These are phyloP conservation scores for Sarcophaga carnaria DNA, from an alignment of 2,888 invertebrate genomes.

Conservation along the genomic window DNA sequence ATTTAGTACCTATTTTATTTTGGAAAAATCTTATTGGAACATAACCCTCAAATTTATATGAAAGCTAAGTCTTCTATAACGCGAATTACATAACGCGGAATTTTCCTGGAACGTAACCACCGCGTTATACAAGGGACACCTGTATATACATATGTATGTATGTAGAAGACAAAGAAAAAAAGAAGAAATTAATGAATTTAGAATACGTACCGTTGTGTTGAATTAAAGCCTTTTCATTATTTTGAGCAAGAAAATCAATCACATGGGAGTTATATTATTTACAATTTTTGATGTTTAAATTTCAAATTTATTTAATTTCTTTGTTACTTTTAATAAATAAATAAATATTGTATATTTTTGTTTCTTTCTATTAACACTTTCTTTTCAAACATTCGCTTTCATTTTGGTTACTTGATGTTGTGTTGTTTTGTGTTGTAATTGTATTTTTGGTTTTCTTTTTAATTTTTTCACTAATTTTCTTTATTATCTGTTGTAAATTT, in stretches of 20 bases:
- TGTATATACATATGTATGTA: too few species aligned
- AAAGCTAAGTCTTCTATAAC: too few species aligned
- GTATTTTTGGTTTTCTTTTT: conserved; percentile 17
- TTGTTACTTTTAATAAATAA: background rate
- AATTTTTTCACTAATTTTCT: background rate
- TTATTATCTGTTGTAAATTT: conserved; percentile 14
- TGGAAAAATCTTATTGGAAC: too few species aligned
- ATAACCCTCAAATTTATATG: too few species aligned
- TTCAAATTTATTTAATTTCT: too few species aligned
- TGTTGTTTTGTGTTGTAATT: background rate
- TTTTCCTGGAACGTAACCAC: too few species aligned
- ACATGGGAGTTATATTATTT: background rate
- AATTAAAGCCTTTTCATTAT: conserved; percentile 44
- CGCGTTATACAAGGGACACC: too few species aligned
- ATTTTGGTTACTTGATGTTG: background rate
- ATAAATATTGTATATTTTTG: background rate
- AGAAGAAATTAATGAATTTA: background rate
- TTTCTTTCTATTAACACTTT: too few species aligned
- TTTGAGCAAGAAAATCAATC: conserved; percentile 32
- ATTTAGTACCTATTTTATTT: too few species aligned
- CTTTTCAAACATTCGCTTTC: background rate
- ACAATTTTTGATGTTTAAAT: background rate
- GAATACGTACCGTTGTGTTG: conserved; percentile 36
- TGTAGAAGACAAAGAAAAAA: too few species aligned
- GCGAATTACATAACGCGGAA: too few species aligned